Evolutionary conservation across 2,797 vertebrate genomes (phyloP).

Genomic region (Syngnathus acus): DNA sequence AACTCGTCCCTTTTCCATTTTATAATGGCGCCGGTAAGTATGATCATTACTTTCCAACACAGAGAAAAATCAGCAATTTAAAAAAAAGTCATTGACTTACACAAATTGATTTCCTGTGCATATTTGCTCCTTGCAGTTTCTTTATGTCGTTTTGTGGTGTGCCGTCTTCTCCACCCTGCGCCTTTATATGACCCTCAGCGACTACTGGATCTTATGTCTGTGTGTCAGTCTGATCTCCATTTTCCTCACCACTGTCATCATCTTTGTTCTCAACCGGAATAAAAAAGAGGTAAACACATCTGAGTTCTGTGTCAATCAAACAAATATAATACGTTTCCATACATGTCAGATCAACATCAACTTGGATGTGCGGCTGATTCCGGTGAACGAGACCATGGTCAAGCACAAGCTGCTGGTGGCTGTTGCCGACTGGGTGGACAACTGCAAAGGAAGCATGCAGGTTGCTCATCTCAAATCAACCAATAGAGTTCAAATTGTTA

Average conservation of each 20-base stretch:
- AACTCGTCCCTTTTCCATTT: conserved; percentile 72
- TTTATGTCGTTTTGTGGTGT: conserved; percentile 73
- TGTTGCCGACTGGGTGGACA: conserved; percentile 66
- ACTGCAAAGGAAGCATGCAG: conserved; percentile 65
- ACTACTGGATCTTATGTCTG: conserved; percentile 71
- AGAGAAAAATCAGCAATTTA: too few species aligned
- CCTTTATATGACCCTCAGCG: conserved; percentile 45
- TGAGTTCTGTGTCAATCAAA: background rate
- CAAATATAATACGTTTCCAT: background rate
- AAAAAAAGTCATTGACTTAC: background rate
- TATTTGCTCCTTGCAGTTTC: conserved; percentile 40
- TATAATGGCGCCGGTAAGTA: conserved; percentile 67
- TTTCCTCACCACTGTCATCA: conserved; percentile 61
- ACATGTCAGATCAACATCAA: conserved; percentile 69
- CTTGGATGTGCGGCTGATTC: conserved; percentile 68
- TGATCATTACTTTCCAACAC: too few species aligned
- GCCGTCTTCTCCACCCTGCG: conserved; percentile 69
- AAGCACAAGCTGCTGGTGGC: conserved; percentile 65
- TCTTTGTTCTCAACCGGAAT: conserved; percentile 61
- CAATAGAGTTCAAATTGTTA: background rate
- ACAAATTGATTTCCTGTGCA: background rate
- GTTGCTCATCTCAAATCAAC: conserved; percentile 32
- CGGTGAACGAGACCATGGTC: conserved; percentile 68
- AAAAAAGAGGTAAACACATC: conserved; percentile 50
- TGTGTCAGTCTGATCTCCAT: conserved; percentile 64